A percentile compares a stretch with the other conserved stretches of the same genome.
phyloP scores from a whole-genome alignment of 2,888 invertebrate genomes.

The Eudasyphora cyanicolor region DNA sequence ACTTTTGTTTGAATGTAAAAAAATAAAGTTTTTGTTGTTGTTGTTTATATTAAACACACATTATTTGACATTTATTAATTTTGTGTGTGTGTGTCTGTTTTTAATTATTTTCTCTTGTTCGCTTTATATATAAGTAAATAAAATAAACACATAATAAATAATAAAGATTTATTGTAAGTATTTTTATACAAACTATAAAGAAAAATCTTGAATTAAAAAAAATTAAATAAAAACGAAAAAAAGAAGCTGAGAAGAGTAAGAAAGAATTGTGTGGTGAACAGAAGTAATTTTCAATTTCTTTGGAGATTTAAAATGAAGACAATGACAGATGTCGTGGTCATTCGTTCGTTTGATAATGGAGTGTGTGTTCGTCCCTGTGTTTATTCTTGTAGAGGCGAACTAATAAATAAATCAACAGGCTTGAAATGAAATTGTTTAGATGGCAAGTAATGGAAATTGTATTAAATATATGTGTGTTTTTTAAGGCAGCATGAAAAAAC shows the following conservation, averaged over 20 bases:
- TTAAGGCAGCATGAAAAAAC: too few species aligned
- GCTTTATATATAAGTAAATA: constrained; percentile 26
- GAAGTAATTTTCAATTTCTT: constrained; percentile 28
- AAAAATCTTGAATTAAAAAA: constrained; percentile 39
- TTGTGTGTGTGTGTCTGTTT: constrained; percentile 22
- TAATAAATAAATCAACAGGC: background rate
- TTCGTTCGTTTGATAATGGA: constrained; percentile 41
- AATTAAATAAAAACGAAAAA: constrained; percentile 23
- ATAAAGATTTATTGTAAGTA: constrained; percentile 24
- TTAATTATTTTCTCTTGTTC: constrained; percentile 24
- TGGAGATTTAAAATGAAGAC: constrained; percentile 35
- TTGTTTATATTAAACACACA: constrained; percentile 52
- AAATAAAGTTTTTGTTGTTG: constrained; percentile 59
- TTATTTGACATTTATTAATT: constrained; percentile 25
- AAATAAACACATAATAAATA: constrained; percentile 39
- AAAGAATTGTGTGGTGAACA: constrained; percentile 9
- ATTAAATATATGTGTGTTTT: background rate
- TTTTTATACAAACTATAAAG: constrained; percentile 35
- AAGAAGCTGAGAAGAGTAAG: background rate
- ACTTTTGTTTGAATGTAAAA: constrained; percentile 52
- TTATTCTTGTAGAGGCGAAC: background rate
- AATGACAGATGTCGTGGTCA: constrained; percentile 24
- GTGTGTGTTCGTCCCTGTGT: constrained; percentile 19
- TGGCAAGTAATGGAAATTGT: constrained; percentile 21
- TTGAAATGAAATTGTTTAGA: constrained; percentile 10